These are phyloP conservation scores for Athalia circularis DNA, from an alignment of 2,888 invertebrate genomes.

Conservation along the genomic window DNA sequence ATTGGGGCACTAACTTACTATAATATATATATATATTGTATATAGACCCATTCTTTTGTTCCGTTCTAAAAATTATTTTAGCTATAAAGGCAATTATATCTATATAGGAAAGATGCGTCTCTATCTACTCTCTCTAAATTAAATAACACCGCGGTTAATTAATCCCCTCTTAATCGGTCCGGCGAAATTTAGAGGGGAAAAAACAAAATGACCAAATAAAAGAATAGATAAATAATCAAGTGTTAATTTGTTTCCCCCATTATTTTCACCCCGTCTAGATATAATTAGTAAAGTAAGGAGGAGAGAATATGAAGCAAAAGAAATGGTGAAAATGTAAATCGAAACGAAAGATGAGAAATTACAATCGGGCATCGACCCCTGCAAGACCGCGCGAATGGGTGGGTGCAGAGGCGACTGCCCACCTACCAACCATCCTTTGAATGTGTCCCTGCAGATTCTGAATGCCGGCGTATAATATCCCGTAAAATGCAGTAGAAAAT, in stretches of 20 bases:
- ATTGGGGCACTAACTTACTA: not conserved
- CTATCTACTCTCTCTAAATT: too few relatives aligned
- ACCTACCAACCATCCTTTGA: slow-evolving; percentile 15
- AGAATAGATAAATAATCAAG: too few relatives aligned
- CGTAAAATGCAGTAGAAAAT: too few relatives aligned
- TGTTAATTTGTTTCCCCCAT: too few relatives aligned
- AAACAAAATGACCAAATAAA: too few relatives aligned
- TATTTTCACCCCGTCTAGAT: too few relatives aligned
- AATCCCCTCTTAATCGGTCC: too few relatives aligned
- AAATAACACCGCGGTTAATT: too few relatives aligned
- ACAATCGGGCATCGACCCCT: slow-evolving; percentile 68
- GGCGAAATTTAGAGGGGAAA: too few relatives aligned
- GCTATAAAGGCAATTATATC: not conserved
- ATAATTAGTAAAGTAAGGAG: slow-evolving; percentile 24
- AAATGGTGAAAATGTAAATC: slow-evolving; percentile 44
- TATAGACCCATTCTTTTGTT: not conserved
- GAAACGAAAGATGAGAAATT: slow-evolving; percentile 47
- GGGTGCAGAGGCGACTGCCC: slow-evolving; percentile 24
- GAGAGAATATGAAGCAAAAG: slow-evolving; percentile 53
- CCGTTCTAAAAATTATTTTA: slow-evolving; percentile 10
- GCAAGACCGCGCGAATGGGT: slow-evolving; percentile 45
- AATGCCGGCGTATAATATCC: not conserved
- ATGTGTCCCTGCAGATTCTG: not conserved
- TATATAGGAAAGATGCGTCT: too few relatives aligned
- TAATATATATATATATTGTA: too few relatives aligned